phyloP scores from a whole-genome alignment of 2,797 vertebrate species.

The Gymnopithys bicolor region DNA sequence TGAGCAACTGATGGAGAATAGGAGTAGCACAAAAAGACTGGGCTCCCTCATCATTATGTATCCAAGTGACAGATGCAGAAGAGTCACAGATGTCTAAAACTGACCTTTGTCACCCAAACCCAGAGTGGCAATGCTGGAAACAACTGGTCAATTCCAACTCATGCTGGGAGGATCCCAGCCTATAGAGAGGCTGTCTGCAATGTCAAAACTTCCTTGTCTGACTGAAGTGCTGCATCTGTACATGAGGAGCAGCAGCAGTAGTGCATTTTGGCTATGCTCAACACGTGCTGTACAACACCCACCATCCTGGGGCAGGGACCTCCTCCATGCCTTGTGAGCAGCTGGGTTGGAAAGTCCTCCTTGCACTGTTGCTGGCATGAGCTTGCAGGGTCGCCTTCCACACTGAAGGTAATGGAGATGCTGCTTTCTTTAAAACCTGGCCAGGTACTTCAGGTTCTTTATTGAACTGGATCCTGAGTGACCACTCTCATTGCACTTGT shows the following conservation, averaged over 20 bases:
- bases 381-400: background rate
- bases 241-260: background rate
- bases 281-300: background rate
- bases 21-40: background rate
- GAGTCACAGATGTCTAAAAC: background rate
- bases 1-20: background rate
- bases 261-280: background rate
- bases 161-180: background rate
- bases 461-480: background rate
- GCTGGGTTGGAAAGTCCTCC: background rate
- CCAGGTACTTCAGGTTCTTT: background rate
- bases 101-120: background rate
- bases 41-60: background rate
- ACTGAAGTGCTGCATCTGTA: background rate
- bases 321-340: accelerated
- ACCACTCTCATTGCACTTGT: background rate
- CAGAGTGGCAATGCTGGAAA: background rate
- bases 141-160: background rate
- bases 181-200: background rate
- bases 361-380: background rate
- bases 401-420: background rate
- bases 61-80: background rate
- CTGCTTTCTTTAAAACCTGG: background rate
- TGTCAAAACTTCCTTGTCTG: background rate
- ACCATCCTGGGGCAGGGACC: background rate